Base-by-base conservation (phyloP, 2,113 vertebrate species). In the Vidua macroura region DNA sequence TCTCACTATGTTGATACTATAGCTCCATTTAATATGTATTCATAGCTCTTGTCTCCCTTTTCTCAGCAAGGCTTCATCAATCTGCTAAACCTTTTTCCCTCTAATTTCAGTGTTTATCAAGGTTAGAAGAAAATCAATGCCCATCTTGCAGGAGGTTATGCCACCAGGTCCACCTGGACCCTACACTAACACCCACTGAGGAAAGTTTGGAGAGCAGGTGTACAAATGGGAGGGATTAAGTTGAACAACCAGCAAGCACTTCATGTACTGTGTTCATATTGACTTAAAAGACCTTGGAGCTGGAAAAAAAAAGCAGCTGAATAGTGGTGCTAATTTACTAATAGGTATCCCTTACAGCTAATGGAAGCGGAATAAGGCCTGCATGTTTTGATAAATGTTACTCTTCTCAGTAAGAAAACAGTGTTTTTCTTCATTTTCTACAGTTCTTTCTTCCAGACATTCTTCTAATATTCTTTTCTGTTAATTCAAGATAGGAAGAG, bases 171-270 rank as follows among this genome's bases (percentile, higher is more conserved):
- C 17, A 10, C 31, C 63, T 41, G 24, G 48, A 6, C 5, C 12
- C 15, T 15, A 11, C 4, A 17, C 0, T 0, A 66, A 30, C 5
- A 81, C 14, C 8, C 8, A 0, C 1, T 49, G 41, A 77, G 18
- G 12, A 72, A 53, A 51, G 6, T n/a, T 79, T 66, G n/a, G 66
- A 59, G 30, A 77, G 10, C 21, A 85, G 5, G 7, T 63, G 5
- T 35, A 21, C 5, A 85, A 70, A 49, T 49, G 15, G 55, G 53
- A 81, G 15, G 6, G 8, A 19, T 46, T 55, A 6, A 62, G 62
- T 4, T 81, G 46, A 91, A 73, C 44, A 33, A 43, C 13, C 44
- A 76, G 7, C 4, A 69, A 46, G 22, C 2, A 23, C 6, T 31
- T 16, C 28, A 13, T 28, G 21, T 46, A 24, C 24, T 22, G 25